Evolutionary conservation across 2,113 vertebrate species (phyloP).

Genomic region (Lates calcarifer): DNA sequence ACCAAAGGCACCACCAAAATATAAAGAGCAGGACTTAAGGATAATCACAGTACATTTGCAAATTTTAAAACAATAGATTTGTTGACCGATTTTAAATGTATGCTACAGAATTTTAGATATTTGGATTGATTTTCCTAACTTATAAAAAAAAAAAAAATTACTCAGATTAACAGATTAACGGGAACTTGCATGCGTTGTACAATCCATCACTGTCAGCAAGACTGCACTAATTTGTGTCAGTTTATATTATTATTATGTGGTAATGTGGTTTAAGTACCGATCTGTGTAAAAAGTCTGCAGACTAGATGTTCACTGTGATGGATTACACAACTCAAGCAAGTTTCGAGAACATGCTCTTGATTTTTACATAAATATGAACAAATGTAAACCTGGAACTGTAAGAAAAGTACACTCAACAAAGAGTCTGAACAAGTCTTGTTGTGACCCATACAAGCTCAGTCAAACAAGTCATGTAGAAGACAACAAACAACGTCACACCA

Average conservation of each 20-base stretch:
- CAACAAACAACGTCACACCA: conserved; percentile 6
- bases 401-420: neutral
- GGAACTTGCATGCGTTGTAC: too few species aligned
- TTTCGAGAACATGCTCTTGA: conserved; percentile 13
- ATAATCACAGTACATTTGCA: neutral
- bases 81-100: too few species aligned
- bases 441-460: neutral
- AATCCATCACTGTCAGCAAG: conserved; percentile 12
- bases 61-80: neutral
- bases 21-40: neutral
- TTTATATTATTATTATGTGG: neutral
- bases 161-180: too few species aligned
- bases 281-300: neutral
- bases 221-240: conserved; percentile 6
- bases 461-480: neutral
- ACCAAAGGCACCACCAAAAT: neutral
- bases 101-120: too few species aligned
- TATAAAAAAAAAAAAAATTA: too few species aligned
- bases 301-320: conserved; percentile 7
- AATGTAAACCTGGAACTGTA: neutral
- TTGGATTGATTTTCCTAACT: too few species aligned
- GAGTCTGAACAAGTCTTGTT: neutral
- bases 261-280: conserved; percentile 11
- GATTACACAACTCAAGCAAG: neutral
- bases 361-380: neutral